phyloP scores from a whole-genome alignment of 2,113 vertebrate species.

The Carassius gibelio region DNA sequence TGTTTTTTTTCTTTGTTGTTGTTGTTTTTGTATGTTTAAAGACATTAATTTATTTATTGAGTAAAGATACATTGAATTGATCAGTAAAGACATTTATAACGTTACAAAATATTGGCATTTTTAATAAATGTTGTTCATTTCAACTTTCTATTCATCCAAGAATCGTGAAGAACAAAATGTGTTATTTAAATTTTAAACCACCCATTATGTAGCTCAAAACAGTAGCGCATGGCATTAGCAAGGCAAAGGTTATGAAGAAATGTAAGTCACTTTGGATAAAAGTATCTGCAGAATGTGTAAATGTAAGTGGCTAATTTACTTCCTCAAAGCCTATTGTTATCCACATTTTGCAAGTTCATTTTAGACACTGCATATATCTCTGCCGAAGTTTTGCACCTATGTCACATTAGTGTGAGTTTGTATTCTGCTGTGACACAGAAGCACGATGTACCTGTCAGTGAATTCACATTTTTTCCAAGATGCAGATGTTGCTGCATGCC shows the following conservation, averaged over 20 bases:
- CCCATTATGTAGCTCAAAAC: not conserved
- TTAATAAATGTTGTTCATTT: no score
- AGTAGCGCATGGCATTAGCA: not conserved
- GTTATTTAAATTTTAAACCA: not conserved
- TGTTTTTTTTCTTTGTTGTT: no score
- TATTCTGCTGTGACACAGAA: not conserved
- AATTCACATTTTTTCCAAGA: not conserved
- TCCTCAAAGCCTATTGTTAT: not conserved
- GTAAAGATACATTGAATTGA: not conserved
- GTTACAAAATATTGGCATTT: no score
- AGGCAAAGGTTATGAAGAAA: not conserved
- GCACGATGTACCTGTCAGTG: constrained; percentile 17
- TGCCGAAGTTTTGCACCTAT: not conserved
- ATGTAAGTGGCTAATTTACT: not conserved
- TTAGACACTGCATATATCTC: not conserved
- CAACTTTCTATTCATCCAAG: not conserved
- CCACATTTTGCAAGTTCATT: not conserved
- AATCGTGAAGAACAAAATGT: no score
- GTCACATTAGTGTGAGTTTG: constrained; percentile 1
- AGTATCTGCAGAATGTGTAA: not conserved
- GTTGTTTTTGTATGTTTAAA: no score
- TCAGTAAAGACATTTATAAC: not conserved
- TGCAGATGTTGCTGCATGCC: constrained; percentile 42
- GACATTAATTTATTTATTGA: no score
- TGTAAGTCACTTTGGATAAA: not conserved